Evolutionary conservation across 2,797 vertebrate genomes (phyloP), one percentile per base, ranked within the genome.

Genomic region (Cyclura pinguis): DNA sequence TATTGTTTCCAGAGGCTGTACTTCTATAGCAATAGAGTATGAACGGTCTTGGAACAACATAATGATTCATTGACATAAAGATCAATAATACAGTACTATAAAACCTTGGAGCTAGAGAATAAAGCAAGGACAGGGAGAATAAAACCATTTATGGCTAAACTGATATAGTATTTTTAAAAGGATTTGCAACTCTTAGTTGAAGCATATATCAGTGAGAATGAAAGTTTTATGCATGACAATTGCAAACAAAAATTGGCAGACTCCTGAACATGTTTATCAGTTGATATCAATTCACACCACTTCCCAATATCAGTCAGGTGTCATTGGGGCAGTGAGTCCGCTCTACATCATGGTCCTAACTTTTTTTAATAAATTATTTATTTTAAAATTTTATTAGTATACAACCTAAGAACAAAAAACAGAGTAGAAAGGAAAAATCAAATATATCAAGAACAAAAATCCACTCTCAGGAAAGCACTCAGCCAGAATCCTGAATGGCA

Each of bases 21-120:
- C 95, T 96, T 96, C 93, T 55, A 91, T 83, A 94, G 76, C 92
- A 91, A 92, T 92, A 95, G 90, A 91, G 91, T 96, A 93, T 88
- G 55, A 96, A 91, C 95, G 91, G 90, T 92, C 94, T 94, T 95
- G 94, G 87, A 96, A 96, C 81, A 94, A 92, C 80, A 83, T 96
- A 96, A 96, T 93, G 94, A 96, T 95, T 92, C 93, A 92, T 95
- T 96, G 93, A 93, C 92, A 93, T 92, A 88, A 90, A 96, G 96
- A 97, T 97, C 96, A 93, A 97, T 97, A 96, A 13, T 88, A 47
- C 42, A 47, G 42, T 47, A 77, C 86, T 94, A 94, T 94, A 95
- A 96, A 96, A 89, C n/a, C 90, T 91, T 86, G 84, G 91, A 95
- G 92, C 91, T 77, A 93, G 64, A 91, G 88, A 89, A 83, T 89